phyloP scores from a whole-genome alignment of 2,113 vertebrate genomes.

The Pseudonaja textilis region DNA sequence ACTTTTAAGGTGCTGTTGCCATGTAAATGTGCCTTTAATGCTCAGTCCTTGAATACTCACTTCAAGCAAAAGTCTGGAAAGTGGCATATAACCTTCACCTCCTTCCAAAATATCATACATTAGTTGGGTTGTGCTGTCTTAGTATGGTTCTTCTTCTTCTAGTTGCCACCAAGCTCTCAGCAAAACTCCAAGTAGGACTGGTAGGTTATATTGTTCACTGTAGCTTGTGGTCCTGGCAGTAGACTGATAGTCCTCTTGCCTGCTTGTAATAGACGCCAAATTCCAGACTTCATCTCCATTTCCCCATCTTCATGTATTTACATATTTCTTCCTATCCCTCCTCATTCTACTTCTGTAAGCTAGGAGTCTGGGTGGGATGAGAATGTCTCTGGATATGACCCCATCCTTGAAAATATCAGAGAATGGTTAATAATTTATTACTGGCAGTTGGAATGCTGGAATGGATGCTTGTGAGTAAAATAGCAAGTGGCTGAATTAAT shows the following conservation, averaged over 20 bases:
- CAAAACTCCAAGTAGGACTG: too few relatives aligned
- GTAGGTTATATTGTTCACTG: too few relatives aligned
- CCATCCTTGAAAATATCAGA: not conserved
- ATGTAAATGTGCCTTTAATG: not conserved
- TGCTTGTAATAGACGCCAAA: not conserved
- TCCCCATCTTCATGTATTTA: not conserved
- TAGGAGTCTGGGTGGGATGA: not conserved
- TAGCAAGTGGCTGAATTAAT: not conserved
- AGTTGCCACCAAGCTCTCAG: too few relatives aligned
- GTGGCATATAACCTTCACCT: not conserved
- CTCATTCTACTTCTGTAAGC: not conserved
- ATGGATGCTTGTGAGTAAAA: not conserved
- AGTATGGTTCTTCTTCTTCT: too few relatives aligned
- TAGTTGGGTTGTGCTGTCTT: not conserved
- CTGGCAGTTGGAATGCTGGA: not conserved
- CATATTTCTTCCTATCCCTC: not conserved
- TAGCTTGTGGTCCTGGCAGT: too few relatives aligned
- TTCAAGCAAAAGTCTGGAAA: not conserved
- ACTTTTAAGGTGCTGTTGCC: not conserved
- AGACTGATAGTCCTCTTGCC: too few relatives aligned
- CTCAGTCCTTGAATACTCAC: not conserved
- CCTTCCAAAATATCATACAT: not conserved
- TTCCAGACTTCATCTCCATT: not conserved
- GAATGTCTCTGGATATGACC: not conserved
- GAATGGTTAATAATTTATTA: not conserved